These are phyloP conservation scores for Holothuria glaberrima DNA, from an alignment of 35 echinoderm and acorn worm genomes.

Conservation along the genomic window DNA sequence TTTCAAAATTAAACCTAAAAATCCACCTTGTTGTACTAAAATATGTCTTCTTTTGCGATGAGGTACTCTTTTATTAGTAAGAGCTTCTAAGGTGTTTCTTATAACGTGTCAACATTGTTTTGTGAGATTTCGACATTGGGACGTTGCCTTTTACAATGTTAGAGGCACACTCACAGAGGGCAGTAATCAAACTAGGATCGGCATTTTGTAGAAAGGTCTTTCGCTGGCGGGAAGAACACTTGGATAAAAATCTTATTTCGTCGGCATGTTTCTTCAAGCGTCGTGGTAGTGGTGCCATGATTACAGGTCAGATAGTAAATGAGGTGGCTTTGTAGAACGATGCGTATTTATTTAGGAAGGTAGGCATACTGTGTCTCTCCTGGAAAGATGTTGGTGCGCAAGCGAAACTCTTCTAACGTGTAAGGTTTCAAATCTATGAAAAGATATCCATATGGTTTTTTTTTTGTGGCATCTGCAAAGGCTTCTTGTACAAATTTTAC, in stretches of 20 bases:
- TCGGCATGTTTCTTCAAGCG: not conserved
- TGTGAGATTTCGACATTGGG: not conserved
- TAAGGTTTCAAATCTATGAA: slow-evolving; percentile 54
- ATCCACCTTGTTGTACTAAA: slow-evolving; percentile 29
- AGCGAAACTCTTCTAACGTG: slow-evolving; percentile 44
- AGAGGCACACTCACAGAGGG: slow-evolving; percentile 8
- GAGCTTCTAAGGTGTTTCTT: slow-evolving; percentile 34
- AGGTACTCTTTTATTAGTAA: not conserved
- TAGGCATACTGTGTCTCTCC: slow-evolving; percentile 27
- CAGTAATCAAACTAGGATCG: not conserved
- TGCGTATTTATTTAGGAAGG: slow-evolving; percentile 6
- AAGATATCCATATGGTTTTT: slow-evolving; percentile 53
- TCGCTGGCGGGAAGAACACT: not conserved
- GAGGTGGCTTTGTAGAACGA: not conserved
- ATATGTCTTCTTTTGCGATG: slow-evolving; percentile 13
- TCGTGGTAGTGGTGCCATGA: slow-evolving; percentile 14
- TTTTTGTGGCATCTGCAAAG: slow-evolving; percentile 42
- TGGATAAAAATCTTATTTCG: not conserved
- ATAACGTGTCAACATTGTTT: not conserved
- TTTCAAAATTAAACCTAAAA: slow-evolving; percentile 31
- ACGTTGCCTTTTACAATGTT: slow-evolving; percentile 37
- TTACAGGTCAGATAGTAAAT: not conserved
- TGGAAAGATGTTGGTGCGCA: slow-evolving; percentile 63
- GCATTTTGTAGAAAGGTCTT: not conserved
- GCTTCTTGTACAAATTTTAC: slow-evolving; percentile 56